Base-by-base conservation (phyloP, 2,888 invertebrate genomes). In the Drosophila subquinaria region DNA sequence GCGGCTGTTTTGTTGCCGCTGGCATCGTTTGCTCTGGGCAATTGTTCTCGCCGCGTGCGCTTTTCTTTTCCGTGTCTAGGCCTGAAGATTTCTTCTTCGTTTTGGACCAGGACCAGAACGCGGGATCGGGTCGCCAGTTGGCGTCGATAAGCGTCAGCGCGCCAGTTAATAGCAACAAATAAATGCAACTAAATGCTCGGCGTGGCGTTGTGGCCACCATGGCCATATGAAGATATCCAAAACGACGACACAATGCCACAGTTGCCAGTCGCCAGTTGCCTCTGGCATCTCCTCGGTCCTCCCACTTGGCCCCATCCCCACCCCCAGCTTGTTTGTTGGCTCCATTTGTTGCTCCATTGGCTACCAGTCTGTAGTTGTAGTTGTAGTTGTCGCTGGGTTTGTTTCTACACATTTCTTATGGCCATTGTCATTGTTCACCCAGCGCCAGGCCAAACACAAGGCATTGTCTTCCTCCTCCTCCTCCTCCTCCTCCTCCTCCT, bases 81-180 rank as follows among this genome's bases (percentile, higher is more conserved):
- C 30, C 35, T 36, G 13, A 10, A 23, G 20, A 3, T 3, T 35
- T 35, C 20, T 33, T 33, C 2, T 9, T 33, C 3, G 20, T 20
- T 51, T 20, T 35, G 67, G 47, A 60, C 47, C 40, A 50, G 69
- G 42, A 51, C n/a, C 36, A 52, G 68, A 33, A 38, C 47, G 20
- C 45, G 56, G 57, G 47, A 53, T 55, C 60, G 35, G 52, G 23
- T 51, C 52, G n/a, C 35, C 51, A 65, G 66, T 66, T 51, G 63
- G 59, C 67, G 55, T 70, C 89, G 90, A 91, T 91, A 91, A 91
- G 91, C 90, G 90, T 89, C 90, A 81, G 84, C 87, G 77, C 87
- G 88, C 89, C 89, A 91, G 91, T 92, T 91, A 92, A 92, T 92
- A 91, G 92, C 90, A 92, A 92, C 92, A 92, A 92, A 92, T 92